A percentile compares a stretch with the other conserved stretches of the same genome.
These are phyloP conservation scores for Drosophila murphyi DNA, from an alignment of 1,140 invertebrate genomes.

Conservation along the genomic window DNA sequence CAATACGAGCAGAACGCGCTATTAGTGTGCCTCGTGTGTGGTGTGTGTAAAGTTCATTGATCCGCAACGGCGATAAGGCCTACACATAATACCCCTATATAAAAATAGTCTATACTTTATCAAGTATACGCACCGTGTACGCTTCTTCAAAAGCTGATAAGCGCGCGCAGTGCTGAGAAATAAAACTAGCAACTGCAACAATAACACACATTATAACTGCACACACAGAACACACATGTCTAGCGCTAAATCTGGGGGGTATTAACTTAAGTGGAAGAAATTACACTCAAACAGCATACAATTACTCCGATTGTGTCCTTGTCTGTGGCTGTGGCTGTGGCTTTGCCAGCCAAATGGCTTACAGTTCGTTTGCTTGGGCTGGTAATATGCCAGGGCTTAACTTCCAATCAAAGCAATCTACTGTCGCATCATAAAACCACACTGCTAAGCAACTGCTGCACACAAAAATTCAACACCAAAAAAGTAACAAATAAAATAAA, in stretches of 20 bases:
- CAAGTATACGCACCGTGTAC: conserved; percentile 65
- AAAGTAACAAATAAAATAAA: neutral
- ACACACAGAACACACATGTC: conserved; percentile 29
- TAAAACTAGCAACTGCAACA: conserved; percentile 1
- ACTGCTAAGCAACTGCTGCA: conserved; percentile 12
- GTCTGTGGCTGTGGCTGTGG: neutral
- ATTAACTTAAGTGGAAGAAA: conserved; percentile 83
- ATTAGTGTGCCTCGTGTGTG: conserved; percentile 20
- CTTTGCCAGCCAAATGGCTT: conserved; percentile 59
- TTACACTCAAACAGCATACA: conserved; percentile 67
- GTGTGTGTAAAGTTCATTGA: conserved; percentile 69
- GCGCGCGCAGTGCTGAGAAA: conserved; percentile 6
- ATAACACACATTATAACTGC: conserved; percentile 27
- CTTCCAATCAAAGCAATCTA: conserved; percentile 81
- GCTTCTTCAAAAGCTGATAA: conserved; percentile 28
- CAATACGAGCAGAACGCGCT: conserved; percentile 23
- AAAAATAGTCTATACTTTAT: conserved; percentile 50
- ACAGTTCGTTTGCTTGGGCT: conserved; percentile 71
- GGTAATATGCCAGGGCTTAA: conserved; percentile 77
- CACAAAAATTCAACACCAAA: neutral
- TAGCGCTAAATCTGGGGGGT: conserved; percentile 52
- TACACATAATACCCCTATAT: conserved; percentile 3
- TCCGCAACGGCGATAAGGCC: conserved; percentile 60
- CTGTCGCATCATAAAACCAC: conserved; percentile 73
- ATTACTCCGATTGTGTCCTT: conserved; percentile 40